phyloP scores from a whole-genome alignment of 2,888 invertebrate genomes.

The Spilarctia lutea region DNA sequence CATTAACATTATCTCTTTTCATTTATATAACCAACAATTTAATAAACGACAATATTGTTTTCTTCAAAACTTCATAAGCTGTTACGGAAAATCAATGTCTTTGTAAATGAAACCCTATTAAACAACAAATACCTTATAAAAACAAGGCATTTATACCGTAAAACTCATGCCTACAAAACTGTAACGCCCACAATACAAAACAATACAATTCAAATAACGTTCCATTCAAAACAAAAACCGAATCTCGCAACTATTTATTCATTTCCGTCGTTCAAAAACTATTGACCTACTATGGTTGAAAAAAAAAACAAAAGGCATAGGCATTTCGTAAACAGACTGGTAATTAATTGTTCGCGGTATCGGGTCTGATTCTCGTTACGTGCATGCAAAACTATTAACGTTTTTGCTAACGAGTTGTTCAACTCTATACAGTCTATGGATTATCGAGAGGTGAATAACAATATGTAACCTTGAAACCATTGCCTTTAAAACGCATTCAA shows the following conservation, averaged over 20 bases:
- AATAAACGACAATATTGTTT: background rate
- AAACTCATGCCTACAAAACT: slow-evolving; percentile 1
- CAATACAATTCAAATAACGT: slow-evolving; percentile 14
- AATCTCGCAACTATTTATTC: slow-evolving; percentile 19
- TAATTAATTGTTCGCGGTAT: slow-evolving; percentile 40
- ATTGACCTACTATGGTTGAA: slow-evolving; percentile 14
- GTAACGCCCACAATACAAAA: slow-evolving; percentile 11
- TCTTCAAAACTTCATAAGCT: background rate
- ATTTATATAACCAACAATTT: background rate
- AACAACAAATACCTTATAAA: background rate
- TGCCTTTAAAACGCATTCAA: background rate
- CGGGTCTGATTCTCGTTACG: slow-evolving; percentile 24
- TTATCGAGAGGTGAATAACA: slow-evolving; percentile 26
- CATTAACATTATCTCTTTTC: background rate
- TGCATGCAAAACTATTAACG: slow-evolving; percentile 46
- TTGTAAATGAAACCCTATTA: background rate
- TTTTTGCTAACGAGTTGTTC: slow-evolving; percentile 35
- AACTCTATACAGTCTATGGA: slow-evolving; percentile 21
- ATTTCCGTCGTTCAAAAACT: slow-evolving; percentile 19
- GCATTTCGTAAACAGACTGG: slow-evolving; percentile 28
- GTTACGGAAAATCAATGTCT: background rate
- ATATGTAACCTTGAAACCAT: slow-evolving; percentile 2
- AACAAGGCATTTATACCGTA: background rate
- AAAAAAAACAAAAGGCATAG: slow-evolving; percentile 18
- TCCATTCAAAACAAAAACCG: slow-evolving; percentile 8